These are phyloP conservation scores for Actenoides lindsayi DNA, from an alignment of 2,113 vertebrate genomes.

Conservation along the genomic window DNA sequence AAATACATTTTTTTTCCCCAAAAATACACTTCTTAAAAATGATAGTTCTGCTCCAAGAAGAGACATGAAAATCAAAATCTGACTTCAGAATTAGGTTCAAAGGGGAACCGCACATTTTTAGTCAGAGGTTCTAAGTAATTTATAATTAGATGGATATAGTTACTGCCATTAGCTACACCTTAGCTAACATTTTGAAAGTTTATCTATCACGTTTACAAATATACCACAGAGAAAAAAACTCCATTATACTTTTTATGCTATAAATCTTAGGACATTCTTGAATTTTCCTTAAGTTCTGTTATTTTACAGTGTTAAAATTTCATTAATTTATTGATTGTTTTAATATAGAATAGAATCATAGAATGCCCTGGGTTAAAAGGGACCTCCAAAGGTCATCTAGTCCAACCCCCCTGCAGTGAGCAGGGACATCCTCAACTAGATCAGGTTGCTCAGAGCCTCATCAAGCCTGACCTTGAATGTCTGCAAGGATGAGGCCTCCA, in stretches of 20 bases:
- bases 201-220: neutral
- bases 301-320: neutral
- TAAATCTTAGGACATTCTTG: neutral
- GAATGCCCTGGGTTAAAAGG: too few species aligned
- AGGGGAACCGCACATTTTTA: neutral
- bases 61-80: neutral
- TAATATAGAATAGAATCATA: neutral
- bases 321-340: neutral
- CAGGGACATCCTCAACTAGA: too few species aligned
- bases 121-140: neutral
- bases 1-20: neutral
- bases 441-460: too few species aligned
- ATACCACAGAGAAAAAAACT: neutral
- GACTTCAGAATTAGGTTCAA: neutral
- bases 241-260: neutral
- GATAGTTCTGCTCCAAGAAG: neutral
- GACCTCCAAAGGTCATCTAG: too few species aligned
- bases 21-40: neutral
- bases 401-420: too few species aligned
- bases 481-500: too few species aligned
- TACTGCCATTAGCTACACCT: neutral
- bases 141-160: neutral
- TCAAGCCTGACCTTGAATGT: too few species aligned
- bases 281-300: neutral
- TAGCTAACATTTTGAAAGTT: neutral